Conservation (phyloP, 2,888 invertebrate genomes). For the Scrobipalpa atriplicella region DNA sequence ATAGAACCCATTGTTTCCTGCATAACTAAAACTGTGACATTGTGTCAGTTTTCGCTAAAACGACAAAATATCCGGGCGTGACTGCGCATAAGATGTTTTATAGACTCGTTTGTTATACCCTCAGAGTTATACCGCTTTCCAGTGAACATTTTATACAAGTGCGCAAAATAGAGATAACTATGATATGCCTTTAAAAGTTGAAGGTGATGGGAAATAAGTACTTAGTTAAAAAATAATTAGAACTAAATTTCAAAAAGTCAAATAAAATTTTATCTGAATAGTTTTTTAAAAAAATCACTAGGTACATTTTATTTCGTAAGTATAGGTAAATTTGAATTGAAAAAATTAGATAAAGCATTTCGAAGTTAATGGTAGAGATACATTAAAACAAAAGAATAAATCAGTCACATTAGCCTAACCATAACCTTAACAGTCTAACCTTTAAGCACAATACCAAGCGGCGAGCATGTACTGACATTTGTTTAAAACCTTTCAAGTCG, state of each 20-base stretch:
- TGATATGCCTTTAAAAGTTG: too few relatives aligned
- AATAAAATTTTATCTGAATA: too few relatives aligned
- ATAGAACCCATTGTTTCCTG: too few relatives aligned
- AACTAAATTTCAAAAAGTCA: too few relatives aligned
- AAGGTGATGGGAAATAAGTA: too few relatives aligned
- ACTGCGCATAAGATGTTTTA: conserved; percentile 17
- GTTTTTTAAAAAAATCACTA: too few relatives aligned
- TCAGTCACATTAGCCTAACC: neutral
- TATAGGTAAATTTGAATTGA: too few relatives aligned
- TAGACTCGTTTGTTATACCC: neutral
- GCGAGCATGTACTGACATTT: conserved; percentile 3
- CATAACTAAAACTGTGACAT: neutral
- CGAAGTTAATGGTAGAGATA: too few relatives aligned
- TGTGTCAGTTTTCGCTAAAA: conserved; percentile 5
- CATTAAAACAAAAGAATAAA: neutral
- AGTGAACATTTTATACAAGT: neutral
- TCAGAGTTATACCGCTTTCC: neutral
- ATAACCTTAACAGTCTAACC: neutral
- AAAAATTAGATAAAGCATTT: too few relatives aligned
- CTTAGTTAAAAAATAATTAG: too few relatives aligned
- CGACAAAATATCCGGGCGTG: conserved; percentile 17
- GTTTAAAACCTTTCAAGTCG: conserved; percentile 60
- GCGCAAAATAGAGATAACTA: neutral
- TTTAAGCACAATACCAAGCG: neutral
- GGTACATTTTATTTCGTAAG: too few relatives aligned